Evolutionary conservation across 30 jellyfish, hydroid and myxozoan species (phyloP).

Genomic region (Aurelia coerulea): DNA sequence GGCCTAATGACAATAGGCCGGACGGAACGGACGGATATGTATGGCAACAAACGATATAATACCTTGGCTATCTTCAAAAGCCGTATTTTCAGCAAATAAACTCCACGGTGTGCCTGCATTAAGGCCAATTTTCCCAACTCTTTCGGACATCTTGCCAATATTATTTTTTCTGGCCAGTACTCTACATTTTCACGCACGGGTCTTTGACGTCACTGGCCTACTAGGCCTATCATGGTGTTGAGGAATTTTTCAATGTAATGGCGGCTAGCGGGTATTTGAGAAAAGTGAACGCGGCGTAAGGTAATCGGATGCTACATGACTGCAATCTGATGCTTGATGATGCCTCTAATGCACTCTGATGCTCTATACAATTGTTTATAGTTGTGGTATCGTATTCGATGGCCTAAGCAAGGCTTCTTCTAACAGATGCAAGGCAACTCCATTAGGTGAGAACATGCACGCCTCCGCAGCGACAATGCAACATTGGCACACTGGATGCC

Average conservation of each 20-base stretch:
- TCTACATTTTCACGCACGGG: constrained; percentile 55
- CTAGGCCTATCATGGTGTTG: constrained; percentile 26
- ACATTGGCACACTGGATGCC: not conserved
- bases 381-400: not conserved
- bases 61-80: constrained; percentile 89
- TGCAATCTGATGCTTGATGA: not conserved
- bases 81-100: constrained; percentile 91
- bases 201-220: constrained; percentile 75
- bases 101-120: constrained; percentile 95
- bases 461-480: constrained; percentile 41
- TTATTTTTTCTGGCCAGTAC: not conserved
- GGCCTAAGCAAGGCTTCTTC: constrained; percentile 43
- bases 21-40: not conserved
- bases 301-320: constrained; percentile 25
- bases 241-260: constrained; percentile 29
- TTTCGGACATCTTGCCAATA: constrained; percentile 75
- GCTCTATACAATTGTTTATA: not conserved
- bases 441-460: constrained; percentile 74
- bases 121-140: constrained; percentile 84
- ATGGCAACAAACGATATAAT: constrained; percentile 40
- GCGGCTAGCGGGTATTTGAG: not conserved
- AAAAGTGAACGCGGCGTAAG: not conserved
- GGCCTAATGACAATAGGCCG: constrained; percentile 27
- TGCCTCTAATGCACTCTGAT: not conserved
- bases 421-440: constrained; percentile 61